Percentiles rank a stretch among this genome's conserved stretches.
Evolutionary conservation across 2,888 invertebrate species (phyloP).

Genomic region (Hermodice carunculata): DNA sequence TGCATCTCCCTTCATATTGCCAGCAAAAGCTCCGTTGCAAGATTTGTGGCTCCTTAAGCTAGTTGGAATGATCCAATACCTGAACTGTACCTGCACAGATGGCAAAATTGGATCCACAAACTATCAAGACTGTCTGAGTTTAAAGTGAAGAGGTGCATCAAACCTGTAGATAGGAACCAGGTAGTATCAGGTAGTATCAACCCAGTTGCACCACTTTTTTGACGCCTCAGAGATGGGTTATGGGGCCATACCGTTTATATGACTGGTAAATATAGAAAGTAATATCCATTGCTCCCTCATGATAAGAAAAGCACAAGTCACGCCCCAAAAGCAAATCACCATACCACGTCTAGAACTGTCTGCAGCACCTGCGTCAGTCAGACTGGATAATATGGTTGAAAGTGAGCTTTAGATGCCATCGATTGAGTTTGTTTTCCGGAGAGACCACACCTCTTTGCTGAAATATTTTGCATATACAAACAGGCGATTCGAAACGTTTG

Average conservation of each 20-base stretch:
- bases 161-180: too few relatives aligned
- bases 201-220: not conserved
- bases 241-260: not conserved
- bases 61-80: not conserved
- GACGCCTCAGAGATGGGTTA: not conserved
- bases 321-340: not conserved
- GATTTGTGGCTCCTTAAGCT: not conserved
- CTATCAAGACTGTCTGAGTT: not conserved
- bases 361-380: not conserved
- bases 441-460: too few relatives aligned
- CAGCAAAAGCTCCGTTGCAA: not conserved
- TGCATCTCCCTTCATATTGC: not conserved
- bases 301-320: not conserved
- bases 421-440: too few relatives aligned
- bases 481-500: too few relatives aligned
- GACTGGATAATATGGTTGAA: too few relatives aligned
- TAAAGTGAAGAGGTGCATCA: not conserved
- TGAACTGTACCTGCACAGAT: not conserved
- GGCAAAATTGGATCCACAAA: not conserved
- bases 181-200: not conserved
- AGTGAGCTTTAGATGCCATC: too few relatives aligned
- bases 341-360: not conserved
- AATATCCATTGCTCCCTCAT: not conserved
- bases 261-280: not conserved
- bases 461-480: too few relatives aligned